phyloP scores from a whole-genome alignment of 2,888 invertebrate species.

The Trisateles emortualis region DNA sequence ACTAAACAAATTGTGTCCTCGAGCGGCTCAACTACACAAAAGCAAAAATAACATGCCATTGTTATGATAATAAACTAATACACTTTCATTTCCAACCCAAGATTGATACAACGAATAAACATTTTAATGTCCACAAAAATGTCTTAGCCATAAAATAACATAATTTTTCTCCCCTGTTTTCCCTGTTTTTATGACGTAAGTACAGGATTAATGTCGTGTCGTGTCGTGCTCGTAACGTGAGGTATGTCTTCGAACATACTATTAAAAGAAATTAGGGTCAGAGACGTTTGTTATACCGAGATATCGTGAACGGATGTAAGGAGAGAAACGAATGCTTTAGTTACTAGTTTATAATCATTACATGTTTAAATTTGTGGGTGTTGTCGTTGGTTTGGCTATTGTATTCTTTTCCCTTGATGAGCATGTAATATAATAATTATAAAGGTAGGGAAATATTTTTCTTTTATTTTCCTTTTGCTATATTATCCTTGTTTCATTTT shows the following conservation, averaged over 20 bases:
- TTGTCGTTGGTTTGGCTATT: not conserved
- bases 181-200: constrained; percentile 38
- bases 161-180: constrained; percentile 39
- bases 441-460: not conserved
- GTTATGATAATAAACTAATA: not conserved
- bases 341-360: constrained; percentile 24
- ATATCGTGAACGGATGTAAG: constrained; percentile 36
- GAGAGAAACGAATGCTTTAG: constrained; percentile 26
- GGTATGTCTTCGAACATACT: constrained; percentile 25
- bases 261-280: constrained; percentile 48
- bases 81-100: not conserved
- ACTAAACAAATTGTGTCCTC: no score
- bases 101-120: constrained; percentile 10
- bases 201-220: constrained; percentile 41
- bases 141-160: constrained; percentile 33
- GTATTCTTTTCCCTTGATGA: not conserved
- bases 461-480: not conserved
- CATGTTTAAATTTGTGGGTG: constrained; percentile 12
- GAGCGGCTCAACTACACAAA: not conserved
- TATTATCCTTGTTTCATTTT: not conserved
- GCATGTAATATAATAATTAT: not conserved
- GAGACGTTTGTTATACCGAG: constrained; percentile 31
- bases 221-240: constrained; percentile 27
- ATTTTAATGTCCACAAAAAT: constrained; percentile 26
- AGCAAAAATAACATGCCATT: not conserved